These are phyloP conservation scores for Mamestra brassicae DNA, from an alignment of 2,888 invertebrate species.

Conservation along the genomic window DNA sequence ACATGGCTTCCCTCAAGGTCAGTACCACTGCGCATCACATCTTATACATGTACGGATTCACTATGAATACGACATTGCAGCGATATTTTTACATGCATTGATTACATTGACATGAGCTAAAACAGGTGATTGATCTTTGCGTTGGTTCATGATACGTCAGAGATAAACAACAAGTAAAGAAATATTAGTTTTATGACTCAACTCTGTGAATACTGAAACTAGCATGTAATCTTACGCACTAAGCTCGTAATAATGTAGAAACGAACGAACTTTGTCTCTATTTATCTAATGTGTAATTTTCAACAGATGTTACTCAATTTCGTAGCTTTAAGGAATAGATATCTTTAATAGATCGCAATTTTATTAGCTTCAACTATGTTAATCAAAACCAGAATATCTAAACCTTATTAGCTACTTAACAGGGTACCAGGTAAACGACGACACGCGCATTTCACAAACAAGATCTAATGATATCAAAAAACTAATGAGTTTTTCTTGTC, in stretches of 20 bases:
- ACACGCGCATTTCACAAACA: conserved; percentile 55
- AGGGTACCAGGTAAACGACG: conserved; percentile 3
- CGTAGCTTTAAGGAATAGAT: conserved; percentile 1
- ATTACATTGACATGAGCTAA: conserved; percentile 33
- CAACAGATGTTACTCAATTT: not conserved
- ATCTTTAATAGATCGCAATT: not conserved
- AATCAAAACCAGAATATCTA: conserved; percentile 9
- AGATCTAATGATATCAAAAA: conserved; percentile 32
- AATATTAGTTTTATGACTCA: conserved; percentile 45
- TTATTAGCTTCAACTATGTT: not conserved
- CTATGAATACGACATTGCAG: conserved; percentile 27
- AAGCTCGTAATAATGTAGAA: not conserved
- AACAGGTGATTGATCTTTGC: conserved; percentile 58
- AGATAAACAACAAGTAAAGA: conserved; percentile 38
- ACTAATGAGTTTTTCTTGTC: conserved; percentile 35
- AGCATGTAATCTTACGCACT: conserved; percentile 19
- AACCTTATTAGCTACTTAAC: conserved; percentile 24
- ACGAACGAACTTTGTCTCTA: conserved; percentile 34
- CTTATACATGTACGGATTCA: conserved; percentile 55
- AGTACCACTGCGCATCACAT: conserved; percentile 64
- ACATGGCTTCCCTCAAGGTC: conserved; percentile 99
- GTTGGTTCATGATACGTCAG: conserved; percentile 28
- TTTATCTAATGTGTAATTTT: conserved; percentile 6
- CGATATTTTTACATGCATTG: conserved; percentile 26
- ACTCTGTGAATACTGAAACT: conserved; percentile 39